Percentiles rank a stretch among this genome's conserved stretches.
phyloP scores from a whole-genome alignment of 2,888 invertebrate species.

The Tholera decimalis region DNA sequence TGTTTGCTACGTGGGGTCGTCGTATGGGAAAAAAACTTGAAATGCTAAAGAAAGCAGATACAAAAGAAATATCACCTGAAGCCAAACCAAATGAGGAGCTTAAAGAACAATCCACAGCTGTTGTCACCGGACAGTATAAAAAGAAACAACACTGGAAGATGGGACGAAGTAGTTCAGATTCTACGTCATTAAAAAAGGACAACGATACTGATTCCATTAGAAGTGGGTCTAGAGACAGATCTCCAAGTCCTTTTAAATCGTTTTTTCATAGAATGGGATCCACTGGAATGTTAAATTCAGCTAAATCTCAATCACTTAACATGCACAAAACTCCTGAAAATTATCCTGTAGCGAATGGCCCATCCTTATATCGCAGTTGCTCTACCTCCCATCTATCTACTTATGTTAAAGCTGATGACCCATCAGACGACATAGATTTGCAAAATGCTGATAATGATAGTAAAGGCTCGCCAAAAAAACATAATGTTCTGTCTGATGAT shows the following conservation, averaged over 20 bases:
- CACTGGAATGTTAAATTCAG: slow-evolving; percentile 94
- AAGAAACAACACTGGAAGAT: slow-evolving; percentile 92
- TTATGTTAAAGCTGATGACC: slow-evolving; percentile 95
- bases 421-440: slow-evolving; percentile 95
- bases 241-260: slow-evolving; percentile 93
- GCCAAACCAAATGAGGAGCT: slow-evolving; percentile 75
- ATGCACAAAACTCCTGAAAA: slow-evolving; percentile 81
- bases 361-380: slow-evolving; percentile 93
- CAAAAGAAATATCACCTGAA: slow-evolving; percentile 90
- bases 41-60: slow-evolving; percentile 93
- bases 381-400: slow-evolving; percentile 95
- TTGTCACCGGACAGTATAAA: slow-evolving; percentile 86
- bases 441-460: slow-evolving; percentile 85
- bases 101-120: slow-evolving; percentile 79
- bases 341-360: slow-evolving; percentile 85
- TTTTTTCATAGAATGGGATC: slow-evolving; percentile 95
- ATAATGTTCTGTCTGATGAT: slow-evolving; percentile 79
- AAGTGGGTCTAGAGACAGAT: slow-evolving; percentile 89
- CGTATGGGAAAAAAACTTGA: slow-evolving; percentile 95
- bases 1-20: slow-evolving; percentile 94
- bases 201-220: slow-evolving; percentile 87
- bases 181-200: slow-evolving; percentile 85
- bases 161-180: slow-evolving; percentile 90
- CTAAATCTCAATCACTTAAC: slow-evolving; percentile 87
- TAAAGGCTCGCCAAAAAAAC: slow-evolving; percentile 82